Conservation (phyloP, 2,797 vertebrate species). For the Gouania willdenowi region DNA sequence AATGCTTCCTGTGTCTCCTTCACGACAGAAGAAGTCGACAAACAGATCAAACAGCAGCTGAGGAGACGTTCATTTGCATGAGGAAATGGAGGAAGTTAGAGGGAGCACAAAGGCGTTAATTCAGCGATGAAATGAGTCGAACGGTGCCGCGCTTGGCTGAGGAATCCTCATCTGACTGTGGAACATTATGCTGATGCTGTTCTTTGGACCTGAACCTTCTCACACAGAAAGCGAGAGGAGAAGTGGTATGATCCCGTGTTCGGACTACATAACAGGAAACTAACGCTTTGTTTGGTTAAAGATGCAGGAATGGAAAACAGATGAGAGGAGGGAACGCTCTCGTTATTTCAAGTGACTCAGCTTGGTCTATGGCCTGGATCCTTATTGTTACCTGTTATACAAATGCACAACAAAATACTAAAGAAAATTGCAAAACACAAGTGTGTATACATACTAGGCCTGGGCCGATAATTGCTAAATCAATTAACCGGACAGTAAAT, state of each 20-base stretch:
- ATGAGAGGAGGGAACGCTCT: neutral
- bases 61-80: constrained; percentile 39
- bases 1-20: too few relatives aligned
- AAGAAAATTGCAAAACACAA: too few relatives aligned
- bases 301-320: neutral
- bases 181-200: constrained; percentile 79
- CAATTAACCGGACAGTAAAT: too few relatives aligned
- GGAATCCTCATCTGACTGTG: constrained; percentile 77
- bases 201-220: constrained; percentile 76
- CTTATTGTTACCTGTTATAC: too few relatives aligned
- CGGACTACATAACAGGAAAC: too few relatives aligned
- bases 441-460: too few relatives aligned
- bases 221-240: constrained; percentile 37
- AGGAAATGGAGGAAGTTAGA: constrained; percentile 64
- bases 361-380: too few relatives aligned
- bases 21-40: neutral
- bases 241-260: too few relatives aligned
- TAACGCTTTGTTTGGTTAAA: too few relatives aligned
- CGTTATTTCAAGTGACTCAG: too few relatives aligned
- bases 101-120: constrained; percentile 69
- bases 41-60: constrained; percentile 6
- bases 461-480: too few relatives aligned
- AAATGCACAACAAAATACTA: too few relatives aligned
- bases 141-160: constrained; percentile 68
- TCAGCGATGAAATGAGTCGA: constrained; percentile 74